phyloP scores from a whole-genome alignment of 2,797 vertebrate species.

The Tarsius wallacei region DNA sequence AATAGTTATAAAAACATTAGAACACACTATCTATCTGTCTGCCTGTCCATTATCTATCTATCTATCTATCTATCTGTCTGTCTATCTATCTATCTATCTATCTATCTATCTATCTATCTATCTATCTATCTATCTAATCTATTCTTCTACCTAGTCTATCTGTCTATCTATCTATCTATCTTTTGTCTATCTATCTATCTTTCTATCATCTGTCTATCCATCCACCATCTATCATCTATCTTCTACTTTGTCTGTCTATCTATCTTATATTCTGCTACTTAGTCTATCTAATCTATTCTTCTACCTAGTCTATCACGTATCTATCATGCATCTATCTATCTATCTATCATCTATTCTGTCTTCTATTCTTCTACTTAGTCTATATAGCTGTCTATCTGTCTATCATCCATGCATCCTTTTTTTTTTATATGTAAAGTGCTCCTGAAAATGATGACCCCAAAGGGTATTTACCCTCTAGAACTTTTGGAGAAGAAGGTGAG shows the following conservation, averaged over 20 bases:
- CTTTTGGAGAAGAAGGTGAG: not conserved
- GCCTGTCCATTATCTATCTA: not conserved
- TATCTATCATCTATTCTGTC: not conserved
- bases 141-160: not conserved
- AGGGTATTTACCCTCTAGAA: not conserved
- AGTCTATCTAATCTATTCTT: not conserved
- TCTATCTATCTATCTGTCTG: not conserved
- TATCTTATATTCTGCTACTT: no score
- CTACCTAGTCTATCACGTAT: not conserved
- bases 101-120: not conserved
- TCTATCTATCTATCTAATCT: not conserved
- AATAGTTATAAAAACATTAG: constrained; percentile 1
- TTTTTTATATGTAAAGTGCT: not conserved
- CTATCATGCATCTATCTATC: not conserved
- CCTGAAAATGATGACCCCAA: not conserved
- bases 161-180: not conserved
- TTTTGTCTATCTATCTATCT: not conserved
- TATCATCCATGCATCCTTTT: not conserved
- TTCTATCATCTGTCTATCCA: not conserved
- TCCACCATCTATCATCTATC: not conserved
- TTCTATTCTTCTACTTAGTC: not conserved
- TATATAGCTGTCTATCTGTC: not conserved
- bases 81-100: not conserved
- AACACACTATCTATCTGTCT: not conserved
- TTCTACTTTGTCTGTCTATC: not conserved